phyloP scores from a whole-genome alignment of 2,797 vertebrate species.

The Furcifer pardalis region DNA sequence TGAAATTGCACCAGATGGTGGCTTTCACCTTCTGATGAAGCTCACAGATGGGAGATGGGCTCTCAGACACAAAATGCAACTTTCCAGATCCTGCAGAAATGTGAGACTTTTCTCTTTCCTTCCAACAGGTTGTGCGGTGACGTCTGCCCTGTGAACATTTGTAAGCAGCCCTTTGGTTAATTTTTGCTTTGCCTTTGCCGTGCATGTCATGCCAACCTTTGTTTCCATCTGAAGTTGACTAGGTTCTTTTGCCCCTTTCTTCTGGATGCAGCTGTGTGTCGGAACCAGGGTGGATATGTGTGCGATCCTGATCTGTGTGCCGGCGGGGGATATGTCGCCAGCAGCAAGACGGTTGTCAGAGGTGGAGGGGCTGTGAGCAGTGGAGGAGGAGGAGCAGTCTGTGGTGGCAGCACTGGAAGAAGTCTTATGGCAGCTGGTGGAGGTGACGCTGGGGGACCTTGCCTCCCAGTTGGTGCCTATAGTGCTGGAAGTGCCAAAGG shows the following conservation, averaged over 20 bases:
- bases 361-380: constrained; percentile 31
- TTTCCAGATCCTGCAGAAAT: background rate
- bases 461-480: constrained; percentile 42
- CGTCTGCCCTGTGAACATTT: constrained; percentile 59
- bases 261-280: constrained; percentile 60
- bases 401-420: background rate
- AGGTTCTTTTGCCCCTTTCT: background rate
- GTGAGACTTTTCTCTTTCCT: background rate
- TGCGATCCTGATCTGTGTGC: constrained; percentile 51
- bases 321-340: constrained; percentile 44
- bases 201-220: background rate
- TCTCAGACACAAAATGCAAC: background rate
- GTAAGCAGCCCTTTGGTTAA: constrained; percentile 44
- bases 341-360: constrained; percentile 39
- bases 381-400: constrained; percentile 12
- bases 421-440: constrained; percentile 8
- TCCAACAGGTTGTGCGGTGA: constrained; percentile 46
- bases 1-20: background rate
- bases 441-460: constrained; percentile 37
- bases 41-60: background rate
- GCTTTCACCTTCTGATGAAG: background rate
- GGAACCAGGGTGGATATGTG: constrained; percentile 58
- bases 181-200: background rate
- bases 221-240: background rate
- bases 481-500: constrained; percentile 16